A percentile compares a stretch with the other conserved stretches of the same genome.
Evolutionary conservation across 2,888 invertebrate genomes (phyloP).

Genomic region (Aphidoletes aphidimyza): DNA sequence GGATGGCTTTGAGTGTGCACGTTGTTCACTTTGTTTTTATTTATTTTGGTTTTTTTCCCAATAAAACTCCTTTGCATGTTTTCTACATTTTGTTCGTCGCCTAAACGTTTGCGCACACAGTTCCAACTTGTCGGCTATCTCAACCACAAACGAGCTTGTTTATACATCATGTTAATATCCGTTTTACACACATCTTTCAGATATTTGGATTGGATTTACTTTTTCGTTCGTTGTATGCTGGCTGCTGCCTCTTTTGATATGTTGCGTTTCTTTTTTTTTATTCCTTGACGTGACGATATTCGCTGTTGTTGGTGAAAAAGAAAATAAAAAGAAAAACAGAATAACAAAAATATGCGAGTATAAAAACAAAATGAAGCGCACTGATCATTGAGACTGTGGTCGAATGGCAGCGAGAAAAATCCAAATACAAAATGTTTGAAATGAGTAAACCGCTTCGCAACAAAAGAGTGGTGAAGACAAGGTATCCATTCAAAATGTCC

Average conservation of each 20-base stretch:
- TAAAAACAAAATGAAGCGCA: no score
- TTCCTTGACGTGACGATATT: not conserved
- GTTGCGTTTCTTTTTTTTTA: not conserved
- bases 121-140: not conserved
- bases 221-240: not conserved
- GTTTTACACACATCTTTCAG: not conserved
- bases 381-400: no score
- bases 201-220: not conserved
- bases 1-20: not conserved
- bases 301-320: no score
- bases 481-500: not conserved
- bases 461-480: no score
- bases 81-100: not conserved
- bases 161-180: slow-evolving; percentile 33
- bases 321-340: no score
- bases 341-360: no score
- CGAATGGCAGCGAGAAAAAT: no score
- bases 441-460: no score
- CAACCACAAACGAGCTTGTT: slow-evolving; percentile 13
- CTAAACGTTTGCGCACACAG: no score
- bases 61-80: not conserved
- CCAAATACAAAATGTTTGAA: no score
- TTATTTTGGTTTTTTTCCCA: no score
- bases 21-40: not conserved
- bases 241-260: no score